Conservation (phyloP, 2,797 vertebrate species). For the Pipistrellus pipistrellus region DNA sequence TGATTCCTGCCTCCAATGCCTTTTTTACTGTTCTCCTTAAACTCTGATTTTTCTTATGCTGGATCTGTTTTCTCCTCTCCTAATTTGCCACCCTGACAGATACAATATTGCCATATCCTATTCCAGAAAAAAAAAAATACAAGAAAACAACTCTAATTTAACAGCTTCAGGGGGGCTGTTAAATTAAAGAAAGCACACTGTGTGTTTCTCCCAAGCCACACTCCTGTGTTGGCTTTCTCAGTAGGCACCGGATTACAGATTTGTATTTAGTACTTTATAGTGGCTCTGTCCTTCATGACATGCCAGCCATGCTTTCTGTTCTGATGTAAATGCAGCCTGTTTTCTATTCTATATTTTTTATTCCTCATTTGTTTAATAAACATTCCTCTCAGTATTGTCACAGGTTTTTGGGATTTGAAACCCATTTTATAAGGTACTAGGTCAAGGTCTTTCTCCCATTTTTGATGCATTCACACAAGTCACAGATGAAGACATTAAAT, state of each 20-base stretch:
- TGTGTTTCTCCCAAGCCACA: background rate
- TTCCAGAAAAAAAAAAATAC: background rate
- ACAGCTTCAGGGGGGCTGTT: background rate
- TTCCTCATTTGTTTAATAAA: background rate
- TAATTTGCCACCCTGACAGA: background rate
- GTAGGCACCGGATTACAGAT: background rate
- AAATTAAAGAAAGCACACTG: background rate
- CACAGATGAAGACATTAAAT: background rate
- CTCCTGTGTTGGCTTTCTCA: background rate
- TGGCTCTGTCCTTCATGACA: background rate
- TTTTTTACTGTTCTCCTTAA: background rate
- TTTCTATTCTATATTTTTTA: slow-evolving; percentile 20
- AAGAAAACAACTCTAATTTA: background rate
- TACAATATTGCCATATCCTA: background rate
- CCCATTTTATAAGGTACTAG: slow-evolving; percentile 3
- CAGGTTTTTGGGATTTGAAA: slow-evolving; percentile 16
- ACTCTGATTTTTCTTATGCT: background rate
- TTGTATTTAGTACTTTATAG: background rate
- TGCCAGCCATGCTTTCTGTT: background rate
- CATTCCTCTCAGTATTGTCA: background rate
- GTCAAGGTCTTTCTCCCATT: background rate
- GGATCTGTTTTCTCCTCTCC: background rate
- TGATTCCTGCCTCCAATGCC: background rate
- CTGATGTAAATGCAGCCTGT: background rate
- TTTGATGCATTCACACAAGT: slow-evolving; percentile 12